Percentiles rank a stretch among this genome's conserved stretches.
Conservation (phyloP, 2,888 invertebrate species). For the Capitulum mitella region DNA sequence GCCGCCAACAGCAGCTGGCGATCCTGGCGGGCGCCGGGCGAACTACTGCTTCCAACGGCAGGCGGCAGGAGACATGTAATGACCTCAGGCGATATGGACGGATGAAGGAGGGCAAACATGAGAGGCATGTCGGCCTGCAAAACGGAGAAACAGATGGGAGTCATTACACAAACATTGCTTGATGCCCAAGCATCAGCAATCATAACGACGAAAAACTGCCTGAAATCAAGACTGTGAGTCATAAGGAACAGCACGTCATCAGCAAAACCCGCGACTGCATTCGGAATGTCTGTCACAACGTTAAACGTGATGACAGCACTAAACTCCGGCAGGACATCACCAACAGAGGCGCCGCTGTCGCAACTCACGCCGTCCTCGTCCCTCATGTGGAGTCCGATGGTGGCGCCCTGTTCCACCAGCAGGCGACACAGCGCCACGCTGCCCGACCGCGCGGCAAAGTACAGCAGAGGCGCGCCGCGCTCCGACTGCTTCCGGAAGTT, state of each 20-base stretch:
- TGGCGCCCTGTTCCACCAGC: conserved; percentile 31
- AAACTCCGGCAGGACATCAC: neutral
- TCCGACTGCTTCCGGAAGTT: conserved; percentile 34
- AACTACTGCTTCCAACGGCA: neutral
- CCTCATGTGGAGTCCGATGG: conserved; percentile 33
- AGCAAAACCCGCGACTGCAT: too few relatives aligned
- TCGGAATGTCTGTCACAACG: too few relatives aligned
- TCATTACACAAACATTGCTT: neutral
- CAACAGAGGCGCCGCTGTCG: neutral
- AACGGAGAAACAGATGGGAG: neutral
- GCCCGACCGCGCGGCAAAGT: conserved; percentile 33
- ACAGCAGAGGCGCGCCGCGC: conserved; percentile 34
- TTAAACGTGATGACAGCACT: too few relatives aligned
- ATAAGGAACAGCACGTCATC: too few relatives aligned
- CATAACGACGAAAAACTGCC: too few relatives aligned
- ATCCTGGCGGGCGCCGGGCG: conserved; percentile 21
- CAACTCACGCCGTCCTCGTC: conserved; percentile 30
- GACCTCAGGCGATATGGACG: conserved; percentile 29
- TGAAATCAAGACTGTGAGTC: too few relatives aligned
- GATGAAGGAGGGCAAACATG: conserved; percentile 34
- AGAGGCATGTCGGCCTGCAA: conserved; percentile 37
- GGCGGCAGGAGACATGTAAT: conserved; percentile 33
- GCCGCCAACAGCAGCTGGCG: conserved; percentile 26
- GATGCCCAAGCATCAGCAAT: neutral
- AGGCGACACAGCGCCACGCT: conserved; percentile 28